phyloP scores from a whole-genome alignment of 2,113 vertebrate species.

The Propithecus coquereli region DNA sequence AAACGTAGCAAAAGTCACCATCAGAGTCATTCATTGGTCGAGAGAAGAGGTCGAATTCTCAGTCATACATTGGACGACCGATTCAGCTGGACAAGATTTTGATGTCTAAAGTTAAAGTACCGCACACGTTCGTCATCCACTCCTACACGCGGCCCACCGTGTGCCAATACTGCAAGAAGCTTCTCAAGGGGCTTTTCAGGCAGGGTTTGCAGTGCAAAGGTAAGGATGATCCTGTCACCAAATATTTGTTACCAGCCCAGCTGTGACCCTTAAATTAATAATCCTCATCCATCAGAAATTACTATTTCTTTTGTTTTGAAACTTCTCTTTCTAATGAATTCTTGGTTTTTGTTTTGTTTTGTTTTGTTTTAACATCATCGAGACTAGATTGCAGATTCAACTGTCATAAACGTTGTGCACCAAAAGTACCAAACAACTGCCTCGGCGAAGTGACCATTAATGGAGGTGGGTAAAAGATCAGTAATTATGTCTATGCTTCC shows the following conservation, averaged over 20 bases:
- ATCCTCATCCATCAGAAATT: neutral
- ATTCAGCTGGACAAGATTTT: conserved; percentile 97
- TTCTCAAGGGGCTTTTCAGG: conserved; percentile 89
- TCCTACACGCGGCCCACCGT: conserved; percentile 97
- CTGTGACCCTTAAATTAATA: neutral
- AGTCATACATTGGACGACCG: conserved; percentile 94
- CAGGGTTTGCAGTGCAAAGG: conserved; percentile 90
- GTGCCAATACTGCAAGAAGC: conserved; percentile 98
- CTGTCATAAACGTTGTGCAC: conserved; percentile 96
- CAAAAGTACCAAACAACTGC: conserved; percentile 97
- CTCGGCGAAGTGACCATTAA: conserved; percentile 95
- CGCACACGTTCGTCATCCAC: conserved; percentile 97
- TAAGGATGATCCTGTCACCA: conserved; percentile 41
- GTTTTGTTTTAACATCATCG: conserved; percentile 48
- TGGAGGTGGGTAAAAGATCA: conserved; percentile 85
- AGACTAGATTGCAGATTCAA: conserved; percentile 95
- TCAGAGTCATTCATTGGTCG: conserved; percentile 89
- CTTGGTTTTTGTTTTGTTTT: neutral
- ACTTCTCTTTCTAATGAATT: neutral
- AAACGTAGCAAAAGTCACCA: conserved; percentile 88
- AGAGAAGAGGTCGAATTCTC: conserved; percentile 94
- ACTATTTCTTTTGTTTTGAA: neutral
- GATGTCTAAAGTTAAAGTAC: conserved; percentile 96
- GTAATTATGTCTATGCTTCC: rapidly evolving
- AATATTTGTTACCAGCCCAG: neutral